Evolutionary conservation across 2,797 vertebrate species (phyloP).

Genomic region (Sternotherus odoratus): DNA sequence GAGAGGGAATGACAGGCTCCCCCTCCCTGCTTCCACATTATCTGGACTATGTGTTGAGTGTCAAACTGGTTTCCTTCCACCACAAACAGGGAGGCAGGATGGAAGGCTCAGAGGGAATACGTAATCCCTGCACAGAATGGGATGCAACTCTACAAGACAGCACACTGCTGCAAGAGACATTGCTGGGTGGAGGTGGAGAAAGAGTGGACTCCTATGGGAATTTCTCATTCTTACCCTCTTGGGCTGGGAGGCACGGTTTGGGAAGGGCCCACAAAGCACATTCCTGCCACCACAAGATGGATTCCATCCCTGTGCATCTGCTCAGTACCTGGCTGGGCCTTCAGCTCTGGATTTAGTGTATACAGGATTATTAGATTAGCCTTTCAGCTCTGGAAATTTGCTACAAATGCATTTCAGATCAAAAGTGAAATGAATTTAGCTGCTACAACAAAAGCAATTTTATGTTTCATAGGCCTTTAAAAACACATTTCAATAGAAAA

Average conservation of each 20-base stretch:
- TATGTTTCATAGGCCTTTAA: conserved; percentile 66
- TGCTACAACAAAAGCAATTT: conserved; percentile 67
- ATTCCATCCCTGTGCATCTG: not conserved
- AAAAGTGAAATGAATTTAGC: conserved; percentile 65
- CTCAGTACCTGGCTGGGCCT: not conserved
- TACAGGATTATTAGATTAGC: not conserved
- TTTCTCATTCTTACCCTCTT: not conserved
- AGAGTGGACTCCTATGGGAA: rapidly evolving
- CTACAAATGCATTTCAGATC: conserved; percentile 55
- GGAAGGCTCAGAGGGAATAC: not conserved
- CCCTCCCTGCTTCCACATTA: not conserved
- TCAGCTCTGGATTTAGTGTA: not conserved
- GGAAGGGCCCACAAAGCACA: not conserved
- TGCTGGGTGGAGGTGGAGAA: rapidly evolving
- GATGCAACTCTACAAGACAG: not conserved
- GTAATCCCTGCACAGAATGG: not conserved
- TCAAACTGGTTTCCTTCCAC: not conserved
- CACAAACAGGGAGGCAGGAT: not conserved
- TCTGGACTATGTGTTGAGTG: not conserved
- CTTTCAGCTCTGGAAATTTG: conserved; percentile 51
- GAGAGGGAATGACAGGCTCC: not conserved
- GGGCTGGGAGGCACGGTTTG: not conserved
- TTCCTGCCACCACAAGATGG: not conserved
- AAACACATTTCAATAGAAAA: conserved; percentile 69
- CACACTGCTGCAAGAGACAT: not conserved